phyloP scores from a whole-genome alignment of 2,797 vertebrate species.

The Synanceia verrucosa region DNA sequence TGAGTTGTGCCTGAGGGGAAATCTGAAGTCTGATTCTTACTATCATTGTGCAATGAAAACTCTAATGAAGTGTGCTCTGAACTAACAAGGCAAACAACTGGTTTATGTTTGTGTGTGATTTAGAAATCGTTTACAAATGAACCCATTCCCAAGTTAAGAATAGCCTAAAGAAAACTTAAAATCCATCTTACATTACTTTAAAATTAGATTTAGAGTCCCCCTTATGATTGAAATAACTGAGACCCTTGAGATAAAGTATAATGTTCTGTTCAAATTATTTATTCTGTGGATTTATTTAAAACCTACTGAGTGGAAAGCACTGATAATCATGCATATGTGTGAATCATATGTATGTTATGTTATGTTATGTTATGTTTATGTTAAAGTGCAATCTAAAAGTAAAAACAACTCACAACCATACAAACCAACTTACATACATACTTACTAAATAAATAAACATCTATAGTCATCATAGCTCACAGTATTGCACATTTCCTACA shows the following conservation, averaged over 20 bases:
- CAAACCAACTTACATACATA: too few relatives aligned
- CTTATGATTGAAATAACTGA: neutral
- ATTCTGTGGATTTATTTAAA: neutral
- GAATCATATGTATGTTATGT: neutral
- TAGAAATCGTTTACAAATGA: too few relatives aligned
- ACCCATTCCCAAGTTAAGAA: neutral
- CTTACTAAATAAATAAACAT: too few relatives aligned
- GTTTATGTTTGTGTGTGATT: neutral
- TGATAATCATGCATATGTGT: neutral
- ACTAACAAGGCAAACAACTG: neutral
- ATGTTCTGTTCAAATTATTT: neutral
- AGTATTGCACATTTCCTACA: too few relatives aligned
- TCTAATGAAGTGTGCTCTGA: constrained; percentile 38
- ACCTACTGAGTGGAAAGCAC: neutral
- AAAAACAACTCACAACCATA: too few relatives aligned
- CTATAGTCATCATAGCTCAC: too few relatives aligned
- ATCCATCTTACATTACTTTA: neutral
- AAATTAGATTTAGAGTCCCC: neutral
- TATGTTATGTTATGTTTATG: neutral
- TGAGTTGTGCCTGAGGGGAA: constrained; percentile 40
- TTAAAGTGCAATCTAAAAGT: too few relatives aligned
- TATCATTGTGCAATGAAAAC: constrained; percentile 43
- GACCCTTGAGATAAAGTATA: neutral
- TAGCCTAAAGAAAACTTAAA: neutral
- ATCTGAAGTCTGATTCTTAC: constrained; percentile 26